Base-by-base conservation (phyloP, 2,888 invertebrate species). In the Phyto melanocephala region DNA sequence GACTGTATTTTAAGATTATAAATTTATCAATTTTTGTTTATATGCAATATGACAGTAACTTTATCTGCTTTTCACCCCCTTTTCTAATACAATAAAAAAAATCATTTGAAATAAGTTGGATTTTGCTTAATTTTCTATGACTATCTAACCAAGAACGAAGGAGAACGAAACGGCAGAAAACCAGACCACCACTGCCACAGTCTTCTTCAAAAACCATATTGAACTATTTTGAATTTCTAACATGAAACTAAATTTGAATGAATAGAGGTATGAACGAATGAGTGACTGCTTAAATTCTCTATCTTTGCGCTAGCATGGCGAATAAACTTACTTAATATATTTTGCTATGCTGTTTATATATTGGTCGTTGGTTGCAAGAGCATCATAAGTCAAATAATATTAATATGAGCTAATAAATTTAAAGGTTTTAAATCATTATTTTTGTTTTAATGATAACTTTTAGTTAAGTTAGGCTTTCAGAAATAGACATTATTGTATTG, bases 1-100 rank as follows among this genome's bases (percentile, higher is more conserved):
- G 50, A 50, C 47, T 33, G 37, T 75, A 67, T 58, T 75, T 75
- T 50, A 67, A 75, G 58, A 75, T 75, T 67, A 67, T 67, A 65
- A 75, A 56, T 65, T 47, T 45, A 67, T 72, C 72, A 62, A 62
- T 37, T 52, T 52, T 28, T 52, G 37, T 72, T 42, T 13, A 47
- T 22, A 47, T 45, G 13, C n/a, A 33, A 28, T 8, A 28, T 45
- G 20, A 17, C 8, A 63, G 17, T 17, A 47, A 52, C 22, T 37
- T 15, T 24, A 20, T 50, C 7, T n/a, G 17, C 20, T 8, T 5
- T 28, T 8, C 42, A 15, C n/a, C 8, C 17, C 17, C 24, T 22
- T 10, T 40, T n/a, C 24, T 35, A 37, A 50, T 3, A 45, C 10
- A 40, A 10, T n/a, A 35, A 35, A 50, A 35, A 11, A 45, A 63